These are phyloP conservation scores for Enteromius fasciolatus DNA, from an alignment of 2,797 vertebrate genomes.

Conservation along the genomic window DNA sequence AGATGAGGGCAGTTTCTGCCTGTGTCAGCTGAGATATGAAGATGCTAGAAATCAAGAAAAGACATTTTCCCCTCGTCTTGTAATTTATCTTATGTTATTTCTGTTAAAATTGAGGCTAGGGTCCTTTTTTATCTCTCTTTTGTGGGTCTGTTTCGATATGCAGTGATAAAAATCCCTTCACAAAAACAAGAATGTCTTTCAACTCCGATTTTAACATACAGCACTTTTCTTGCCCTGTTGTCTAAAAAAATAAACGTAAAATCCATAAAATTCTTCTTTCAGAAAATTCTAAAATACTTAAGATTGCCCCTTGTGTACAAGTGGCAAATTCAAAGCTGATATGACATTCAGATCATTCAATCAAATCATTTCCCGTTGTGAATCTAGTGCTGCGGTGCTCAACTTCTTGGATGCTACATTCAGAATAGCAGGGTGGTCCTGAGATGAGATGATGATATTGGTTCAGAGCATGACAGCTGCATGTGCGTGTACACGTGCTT, in stretches of 20 bases:
- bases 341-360: constrained; percentile 12
- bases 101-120: neutral
- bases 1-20: neutral
- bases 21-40: neutral
- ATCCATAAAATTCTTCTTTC: constrained; percentile 13
- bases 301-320: constrained; percentile 2
- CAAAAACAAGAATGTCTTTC: constrained; percentile 10
- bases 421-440: constrained; percentile 18
- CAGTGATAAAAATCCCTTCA: constrained; percentile 9
- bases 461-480: neutral
- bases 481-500: constrained; percentile 19
- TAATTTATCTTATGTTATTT: neutral
- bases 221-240: neutral
- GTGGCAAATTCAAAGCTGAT: constrained; percentile 9
- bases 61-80: neutral
- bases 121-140: neutral
- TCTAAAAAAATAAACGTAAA: neutral
- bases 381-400: neutral
- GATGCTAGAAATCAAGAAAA: constrained; percentile 7
- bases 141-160: neutral
- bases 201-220: neutral
- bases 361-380: constrained; percentile 14
- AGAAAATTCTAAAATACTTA: constrained; percentile 30
- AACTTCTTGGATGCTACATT: constrained; percentile 4
- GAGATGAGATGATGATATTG: constrained; percentile 14